Percentiles rank a stretch among this genome's conserved stretches.
Evolutionary conservation across 2,113 vertebrate genomes (phyloP).

Genomic region (Bettongia penicillata): DNA sequence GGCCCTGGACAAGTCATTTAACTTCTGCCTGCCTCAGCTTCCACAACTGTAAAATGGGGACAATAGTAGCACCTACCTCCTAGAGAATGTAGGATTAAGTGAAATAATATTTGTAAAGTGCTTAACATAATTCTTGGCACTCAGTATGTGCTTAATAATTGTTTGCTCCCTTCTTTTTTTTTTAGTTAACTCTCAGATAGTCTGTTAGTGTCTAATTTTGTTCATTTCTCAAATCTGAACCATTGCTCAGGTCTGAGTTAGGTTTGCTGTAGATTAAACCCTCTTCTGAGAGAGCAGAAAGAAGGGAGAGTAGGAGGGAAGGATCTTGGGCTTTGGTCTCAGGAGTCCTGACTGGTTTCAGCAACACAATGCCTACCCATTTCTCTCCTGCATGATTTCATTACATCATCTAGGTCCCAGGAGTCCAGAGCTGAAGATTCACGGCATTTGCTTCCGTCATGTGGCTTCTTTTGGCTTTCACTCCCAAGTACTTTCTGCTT

Average conservation of each 20-base stretch:
- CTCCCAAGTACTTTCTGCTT: not conserved
- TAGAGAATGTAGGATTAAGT: not conserved
- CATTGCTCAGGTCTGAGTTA: not conserved
- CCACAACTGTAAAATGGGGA: not conserved
- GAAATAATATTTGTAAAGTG: not conserved
- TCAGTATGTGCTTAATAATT: not conserved
- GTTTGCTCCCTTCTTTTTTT: not conserved
- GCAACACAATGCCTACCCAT: not conserved
- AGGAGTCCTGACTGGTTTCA: not conserved
- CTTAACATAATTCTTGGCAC: not conserved
- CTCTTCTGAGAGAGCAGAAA: not conserved
- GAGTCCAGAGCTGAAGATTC: not conserved
- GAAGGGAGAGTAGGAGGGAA: not conserved
- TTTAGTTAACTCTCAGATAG: not conserved
- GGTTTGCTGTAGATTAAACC: not conserved
- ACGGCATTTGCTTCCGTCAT: not conserved
- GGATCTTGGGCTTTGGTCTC: not conserved
- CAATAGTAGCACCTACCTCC: not conserved
- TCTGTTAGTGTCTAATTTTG: not conserved
- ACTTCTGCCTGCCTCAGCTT: not conserved
- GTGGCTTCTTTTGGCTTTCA: not conserved
- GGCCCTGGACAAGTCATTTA: not conserved
- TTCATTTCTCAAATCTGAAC: not conserved
- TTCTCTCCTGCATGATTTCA: not conserved
- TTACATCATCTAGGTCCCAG: not conserved